Percentiles rank a stretch among this genome's conserved stretches.
Evolutionary conservation across 2,888 invertebrate species (phyloP).

Genomic region (Malachius bipustulatus): DNA sequence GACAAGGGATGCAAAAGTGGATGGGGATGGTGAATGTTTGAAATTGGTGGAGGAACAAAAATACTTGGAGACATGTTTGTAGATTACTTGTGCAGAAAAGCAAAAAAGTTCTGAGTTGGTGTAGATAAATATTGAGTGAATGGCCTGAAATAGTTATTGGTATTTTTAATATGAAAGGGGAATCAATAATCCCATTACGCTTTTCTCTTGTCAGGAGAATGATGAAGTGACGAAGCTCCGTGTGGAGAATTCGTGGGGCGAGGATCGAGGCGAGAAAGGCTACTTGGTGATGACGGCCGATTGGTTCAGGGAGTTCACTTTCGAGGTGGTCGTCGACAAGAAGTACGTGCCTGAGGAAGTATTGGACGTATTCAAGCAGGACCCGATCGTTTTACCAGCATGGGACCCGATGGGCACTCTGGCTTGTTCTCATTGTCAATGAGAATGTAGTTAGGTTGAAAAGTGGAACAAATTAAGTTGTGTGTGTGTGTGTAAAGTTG

Average conservation of each 20-base stretch:
- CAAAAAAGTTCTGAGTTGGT: not conserved
- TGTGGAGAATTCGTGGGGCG: constrained; percentile 89
- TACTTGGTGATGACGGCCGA: constrained; percentile 71
- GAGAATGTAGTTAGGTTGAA: no score
- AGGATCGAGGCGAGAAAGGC: constrained; percentile 77
- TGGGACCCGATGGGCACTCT: constrained; percentile 92
- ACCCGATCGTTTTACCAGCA: constrained; percentile 69
- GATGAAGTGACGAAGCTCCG: constrained; percentile 64
- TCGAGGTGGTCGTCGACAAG: constrained; percentile 81
- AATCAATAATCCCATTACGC: no score
- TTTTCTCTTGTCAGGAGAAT: constrained; percentile 42
- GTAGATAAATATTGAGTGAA: constrained; percentile 1
- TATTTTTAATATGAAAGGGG: no score
- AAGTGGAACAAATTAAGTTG: no score
- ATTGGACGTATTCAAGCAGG: constrained; percentile 61
- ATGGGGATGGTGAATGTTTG: no score
- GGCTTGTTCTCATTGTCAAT: no score
- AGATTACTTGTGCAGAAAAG: not conserved
- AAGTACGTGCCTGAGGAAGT: constrained; percentile 65
- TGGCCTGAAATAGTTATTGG: not conserved
- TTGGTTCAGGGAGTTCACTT: constrained; percentile 82
- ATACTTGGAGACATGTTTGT: no score
- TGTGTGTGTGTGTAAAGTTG: no score
- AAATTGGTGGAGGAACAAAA: no score
- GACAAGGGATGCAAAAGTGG: no score